Percentiles rank a stretch among this genome's conserved stretches.
phyloP scores from a whole-genome alignment of 2,113 vertebrate genomes.

The Hirundichthys speculiger region DNA sequence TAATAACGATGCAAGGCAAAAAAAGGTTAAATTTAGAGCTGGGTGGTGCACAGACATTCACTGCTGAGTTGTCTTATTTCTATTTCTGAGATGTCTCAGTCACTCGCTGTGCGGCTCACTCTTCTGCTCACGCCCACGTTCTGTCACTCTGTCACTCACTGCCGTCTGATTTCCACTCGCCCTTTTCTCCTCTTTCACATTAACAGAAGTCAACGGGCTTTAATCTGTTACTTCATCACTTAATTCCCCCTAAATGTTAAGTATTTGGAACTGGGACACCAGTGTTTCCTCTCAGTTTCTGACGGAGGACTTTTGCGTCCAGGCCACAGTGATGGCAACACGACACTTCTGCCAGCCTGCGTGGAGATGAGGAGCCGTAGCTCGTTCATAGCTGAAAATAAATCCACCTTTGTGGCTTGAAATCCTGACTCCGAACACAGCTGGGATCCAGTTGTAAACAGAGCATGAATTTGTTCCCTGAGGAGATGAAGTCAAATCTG shows the following conservation, averaged over 20 bases:
- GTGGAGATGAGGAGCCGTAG: neutral
- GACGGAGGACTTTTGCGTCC: too few species aligned
- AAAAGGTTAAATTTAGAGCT: neutral
- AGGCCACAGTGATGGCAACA: neutral
- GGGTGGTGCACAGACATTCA: neutral
- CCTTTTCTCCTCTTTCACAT: conserved; percentile 8
- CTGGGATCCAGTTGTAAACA: too few species aligned
- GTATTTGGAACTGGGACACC: too few species aligned
- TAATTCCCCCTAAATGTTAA: too few species aligned
- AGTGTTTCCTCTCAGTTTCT: too few species aligned
- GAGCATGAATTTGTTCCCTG: too few species aligned
- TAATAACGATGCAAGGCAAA: too few species aligned
- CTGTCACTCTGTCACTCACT: conserved; percentile 16
- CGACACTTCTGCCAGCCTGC: neutral
- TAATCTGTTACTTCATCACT: too few species aligned
- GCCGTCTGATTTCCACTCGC: conserved; percentile 4
- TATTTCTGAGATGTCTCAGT: conserved; percentile 33
- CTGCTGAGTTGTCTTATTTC: conserved; percentile 15
- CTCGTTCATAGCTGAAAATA: neutral
- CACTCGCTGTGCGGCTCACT: conserved; percentile 19
- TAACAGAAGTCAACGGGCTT: too few species aligned
- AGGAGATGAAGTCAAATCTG: too few species aligned
- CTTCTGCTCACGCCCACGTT: too few species aligned
- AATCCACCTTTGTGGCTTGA: neutral
- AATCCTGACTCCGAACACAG: neutral